These are phyloP conservation scores for Noctua pronuba DNA, from an alignment of 2,888 invertebrate genomes.

Conservation along the genomic window DNA sequence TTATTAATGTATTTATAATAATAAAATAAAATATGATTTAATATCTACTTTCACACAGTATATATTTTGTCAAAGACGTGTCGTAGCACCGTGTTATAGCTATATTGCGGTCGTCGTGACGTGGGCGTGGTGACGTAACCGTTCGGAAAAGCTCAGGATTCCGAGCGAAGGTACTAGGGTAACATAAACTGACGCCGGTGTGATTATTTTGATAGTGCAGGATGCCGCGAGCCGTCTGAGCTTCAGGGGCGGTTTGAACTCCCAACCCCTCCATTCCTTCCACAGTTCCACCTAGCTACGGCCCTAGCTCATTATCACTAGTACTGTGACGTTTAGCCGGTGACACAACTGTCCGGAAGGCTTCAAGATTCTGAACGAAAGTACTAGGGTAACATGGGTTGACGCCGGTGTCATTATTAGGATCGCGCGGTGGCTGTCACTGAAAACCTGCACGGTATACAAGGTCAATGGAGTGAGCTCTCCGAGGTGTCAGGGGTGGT, in stretches of 20 bases:
- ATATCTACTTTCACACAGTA: too few relatives aligned
- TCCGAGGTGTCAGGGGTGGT: background rate
- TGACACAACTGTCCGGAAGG: constrained; percentile 10
- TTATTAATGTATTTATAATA: too few relatives aligned
- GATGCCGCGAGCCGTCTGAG: background rate
- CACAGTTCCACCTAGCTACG: background rate
- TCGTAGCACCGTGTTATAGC: background rate
- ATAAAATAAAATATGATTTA: too few relatives aligned
- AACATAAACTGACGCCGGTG: constrained; percentile 5
- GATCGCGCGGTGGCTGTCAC: background rate
- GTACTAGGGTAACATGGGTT: constrained; percentile 22
- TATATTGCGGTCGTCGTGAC: constrained; percentile 4
- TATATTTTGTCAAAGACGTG: background rate
- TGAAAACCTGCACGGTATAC: background rate
- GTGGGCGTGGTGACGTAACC: constrained; percentile 10
- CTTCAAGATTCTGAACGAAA: constrained; percentile 14
- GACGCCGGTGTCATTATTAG: background rate
- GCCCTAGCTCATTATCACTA: background rate
- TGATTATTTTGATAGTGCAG: background rate
- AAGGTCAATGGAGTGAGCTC: background rate
- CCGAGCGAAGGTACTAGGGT: constrained; percentile 26
- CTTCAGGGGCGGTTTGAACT: background rate
- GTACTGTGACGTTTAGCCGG: background rate
- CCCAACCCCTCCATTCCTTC: background rate
- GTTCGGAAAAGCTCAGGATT: constrained; percentile 3